These are phyloP conservation scores for Drosophila niveifrons DNA, from an alignment of 2,888 invertebrate genomes.

Conservation along the genomic window DNA sequence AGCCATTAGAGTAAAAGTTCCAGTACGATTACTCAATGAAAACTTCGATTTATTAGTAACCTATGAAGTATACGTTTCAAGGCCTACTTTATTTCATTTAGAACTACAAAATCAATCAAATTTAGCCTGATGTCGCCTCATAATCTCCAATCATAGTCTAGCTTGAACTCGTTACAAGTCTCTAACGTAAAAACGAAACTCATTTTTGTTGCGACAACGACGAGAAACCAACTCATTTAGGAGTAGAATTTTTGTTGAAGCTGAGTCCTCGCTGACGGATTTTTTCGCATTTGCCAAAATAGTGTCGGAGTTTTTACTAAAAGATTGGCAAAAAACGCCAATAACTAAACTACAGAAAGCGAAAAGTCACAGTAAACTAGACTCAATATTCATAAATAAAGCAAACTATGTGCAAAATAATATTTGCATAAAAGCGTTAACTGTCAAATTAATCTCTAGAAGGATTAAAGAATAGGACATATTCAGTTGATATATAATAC, in stretches of 20 bases:
- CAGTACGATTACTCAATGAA: neutral
- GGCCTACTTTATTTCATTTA: neutral
- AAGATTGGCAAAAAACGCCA: no score
- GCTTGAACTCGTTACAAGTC: neutral
- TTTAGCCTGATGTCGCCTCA: neutral
- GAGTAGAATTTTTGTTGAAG: neutral
- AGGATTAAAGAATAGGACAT: no score
- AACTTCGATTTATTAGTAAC: neutral
- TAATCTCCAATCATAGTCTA: neutral
- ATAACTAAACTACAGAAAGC: no score
- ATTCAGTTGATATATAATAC: no score
- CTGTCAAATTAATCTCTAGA: no score
- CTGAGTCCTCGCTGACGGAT: neutral
- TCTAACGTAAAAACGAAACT: neutral
- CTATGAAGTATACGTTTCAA: neutral
- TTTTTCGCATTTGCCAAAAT: no score
- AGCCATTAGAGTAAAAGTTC: neutral
- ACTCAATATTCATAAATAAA: no score
- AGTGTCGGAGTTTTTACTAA: no score
- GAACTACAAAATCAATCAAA: neutral
- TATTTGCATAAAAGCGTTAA: no score
- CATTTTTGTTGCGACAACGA: neutral
- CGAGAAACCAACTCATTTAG: neutral
- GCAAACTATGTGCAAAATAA: no score
- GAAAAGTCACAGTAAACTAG: no score